phyloP scores from a whole-genome alignment of 2,888 invertebrate genomes.

The Scaeva pyrastri region DNA sequence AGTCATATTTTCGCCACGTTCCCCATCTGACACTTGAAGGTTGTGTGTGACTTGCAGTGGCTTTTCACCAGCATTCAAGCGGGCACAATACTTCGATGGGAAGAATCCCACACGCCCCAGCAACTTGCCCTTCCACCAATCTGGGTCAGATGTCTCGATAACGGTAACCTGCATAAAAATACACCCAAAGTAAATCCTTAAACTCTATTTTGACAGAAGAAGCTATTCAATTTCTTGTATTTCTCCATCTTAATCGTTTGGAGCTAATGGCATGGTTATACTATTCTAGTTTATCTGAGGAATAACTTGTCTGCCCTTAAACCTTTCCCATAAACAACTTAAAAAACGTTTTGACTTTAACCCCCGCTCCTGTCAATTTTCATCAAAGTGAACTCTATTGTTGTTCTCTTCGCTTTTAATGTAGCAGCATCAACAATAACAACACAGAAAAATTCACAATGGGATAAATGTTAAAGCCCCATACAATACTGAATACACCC shows the following conservation, averaged over 20 bases:
- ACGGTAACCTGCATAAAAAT: conserved; percentile 91
- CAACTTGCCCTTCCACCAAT: conserved; percentile 99
- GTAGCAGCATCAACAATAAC: background rate
- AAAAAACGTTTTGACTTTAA: no score
- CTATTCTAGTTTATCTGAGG: no score
- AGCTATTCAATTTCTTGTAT: no score
- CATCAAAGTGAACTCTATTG: background rate
- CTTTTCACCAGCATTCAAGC: conserved; percentile 94
- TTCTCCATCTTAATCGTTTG: no score
- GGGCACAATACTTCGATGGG: conserved; percentile 97
- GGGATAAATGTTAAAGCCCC: background rate
- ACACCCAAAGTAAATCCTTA: no score
- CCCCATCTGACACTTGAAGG: conserved; percentile 94
- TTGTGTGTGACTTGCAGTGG: conserved; percentile 95
- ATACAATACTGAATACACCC: background rate
- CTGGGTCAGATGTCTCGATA: conserved; percentile 96
- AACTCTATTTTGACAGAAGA: no score
- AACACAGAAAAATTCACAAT: background rate
- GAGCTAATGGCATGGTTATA: no score
- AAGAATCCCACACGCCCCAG: conserved; percentile 96
- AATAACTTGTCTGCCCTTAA: no score
- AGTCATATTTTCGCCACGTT: conserved; percentile 88
- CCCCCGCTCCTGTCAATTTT: background rate
- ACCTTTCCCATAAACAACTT: no score
- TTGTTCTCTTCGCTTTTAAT: background rate